These are phyloP conservation scores for Meteorus sp. DNA, from an alignment of 1,140 invertebrate species.

Conservation along the genomic window DNA sequence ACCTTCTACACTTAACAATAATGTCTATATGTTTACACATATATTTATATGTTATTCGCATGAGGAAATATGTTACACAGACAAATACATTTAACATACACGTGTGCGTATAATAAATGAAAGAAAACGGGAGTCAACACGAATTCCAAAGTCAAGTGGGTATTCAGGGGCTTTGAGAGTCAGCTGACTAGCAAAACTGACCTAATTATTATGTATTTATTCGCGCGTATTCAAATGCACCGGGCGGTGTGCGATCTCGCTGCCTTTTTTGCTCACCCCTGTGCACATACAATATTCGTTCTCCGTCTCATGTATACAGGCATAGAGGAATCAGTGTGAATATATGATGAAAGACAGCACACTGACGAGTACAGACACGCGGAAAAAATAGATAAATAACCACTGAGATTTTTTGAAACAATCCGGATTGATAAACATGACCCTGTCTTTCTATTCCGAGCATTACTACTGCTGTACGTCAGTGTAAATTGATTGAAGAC, in stretches of 20 bases:
- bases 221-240: conserved; percentile 59
- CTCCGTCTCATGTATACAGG: neutral
- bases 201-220: conserved; percentile 63
- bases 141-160: conserved; percentile 10
- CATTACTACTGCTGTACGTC: too few relatives aligned
- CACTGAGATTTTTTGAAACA: too few relatives aligned
- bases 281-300: too few relatives aligned
- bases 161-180: conserved; percentile 36
- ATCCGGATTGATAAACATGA: too few relatives aligned
- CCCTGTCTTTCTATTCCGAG: too few relatives aligned
- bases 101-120: too few relatives aligned
- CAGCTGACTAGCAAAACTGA: conserved; percentile 61
- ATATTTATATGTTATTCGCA: too few relatives aligned
- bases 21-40: neutral
- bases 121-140: conserved; percentile 12
- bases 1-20: conserved; percentile 1
- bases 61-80: too few relatives aligned
- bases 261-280: conserved; percentile 36
- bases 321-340: neutral
- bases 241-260: conserved; percentile 40
- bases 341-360: too few relatives aligned
- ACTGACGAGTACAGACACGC: too few relatives aligned
- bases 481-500: conserved; percentile 20
- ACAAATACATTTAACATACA: too few relatives aligned
- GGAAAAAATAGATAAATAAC: too few relatives aligned